Evolutionary conservation across 2,797 vertebrate species (phyloP).

Genomic region (Prionace glauca): DNA sequence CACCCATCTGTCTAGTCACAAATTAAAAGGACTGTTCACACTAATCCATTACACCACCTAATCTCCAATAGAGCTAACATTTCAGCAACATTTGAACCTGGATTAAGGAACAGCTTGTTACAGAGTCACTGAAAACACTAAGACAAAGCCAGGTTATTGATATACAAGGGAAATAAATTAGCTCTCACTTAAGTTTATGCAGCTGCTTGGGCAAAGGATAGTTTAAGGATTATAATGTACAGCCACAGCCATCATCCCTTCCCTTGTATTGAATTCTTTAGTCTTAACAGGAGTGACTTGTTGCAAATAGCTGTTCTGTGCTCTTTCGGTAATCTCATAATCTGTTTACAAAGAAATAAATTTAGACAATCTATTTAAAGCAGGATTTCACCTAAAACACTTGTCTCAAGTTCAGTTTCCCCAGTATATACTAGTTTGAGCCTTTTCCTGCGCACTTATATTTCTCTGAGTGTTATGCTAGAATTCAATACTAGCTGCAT

Average conservation of each 20-base stretch:
- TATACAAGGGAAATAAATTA: background rate
- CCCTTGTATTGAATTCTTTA: background rate
- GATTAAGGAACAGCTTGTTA: background rate
- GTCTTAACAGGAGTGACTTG: background rate
- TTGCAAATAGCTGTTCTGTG: background rate
- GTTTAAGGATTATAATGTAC: background rate
- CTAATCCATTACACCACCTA: constrained; percentile 4
- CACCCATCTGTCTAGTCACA: background rate
- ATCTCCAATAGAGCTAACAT: background rate
- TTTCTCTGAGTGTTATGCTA: background rate
- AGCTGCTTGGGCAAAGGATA: background rate
- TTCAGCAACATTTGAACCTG: background rate
- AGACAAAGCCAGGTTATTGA: constrained; percentile 3
- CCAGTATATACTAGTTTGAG: too few relatives aligned
- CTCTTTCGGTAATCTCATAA: background rate
- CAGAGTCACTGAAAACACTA: background rate
- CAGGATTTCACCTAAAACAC: background rate
- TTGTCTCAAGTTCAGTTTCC: background rate
- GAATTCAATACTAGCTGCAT: background rate
- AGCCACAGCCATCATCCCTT: background rate
- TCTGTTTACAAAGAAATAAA: background rate
- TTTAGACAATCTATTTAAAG: background rate
- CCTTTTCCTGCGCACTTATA: background rate
- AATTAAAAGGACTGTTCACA: background rate
- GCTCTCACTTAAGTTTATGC: background rate